Base-by-base conservation (phyloP, 2,797 vertebrate species). In the Lepus oiostolus region DNA sequence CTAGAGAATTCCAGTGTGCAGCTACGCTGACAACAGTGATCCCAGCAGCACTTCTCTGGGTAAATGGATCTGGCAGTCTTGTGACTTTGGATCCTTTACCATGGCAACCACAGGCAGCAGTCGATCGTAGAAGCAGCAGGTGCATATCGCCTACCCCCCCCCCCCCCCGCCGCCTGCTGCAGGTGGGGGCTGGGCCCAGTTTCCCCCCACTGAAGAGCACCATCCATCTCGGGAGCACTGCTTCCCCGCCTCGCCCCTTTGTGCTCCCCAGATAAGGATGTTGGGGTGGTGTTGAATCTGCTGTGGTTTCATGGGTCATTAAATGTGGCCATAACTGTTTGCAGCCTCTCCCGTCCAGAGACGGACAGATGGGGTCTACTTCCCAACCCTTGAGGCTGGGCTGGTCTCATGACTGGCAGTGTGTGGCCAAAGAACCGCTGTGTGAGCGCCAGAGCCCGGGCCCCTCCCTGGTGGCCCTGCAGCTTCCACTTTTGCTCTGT, bases 291-390 rank as follows among this genome's bases (percentile, higher is more conserved):
- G 77, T 12, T n/a, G 30, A 60, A 22, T 90, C 70, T 63, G 63
- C 52, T 81, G 89, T 76, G 82, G 38, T 88, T 74, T 50, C 77
- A 89, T 6, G 83, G 87, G 70, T 71, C 68, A 47, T 16, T n/a
- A 16, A 35, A 26, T 35, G 75, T 71, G 85, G 88, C 85, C 79
- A 21, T 6, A 58, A 50, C 14, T 63, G 42, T 91, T 42, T 54
- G 84, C 4, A 68, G 87, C 32, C 3, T 10, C 63, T 85, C n/a
- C 68, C 62, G 21, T 14, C 24, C 22, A 71, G 75, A 62, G 24
- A 60, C 3, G 14, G n/a, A 19, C 17, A 58, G 54, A 58, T 42
- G 42, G 42, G 42, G 5, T 71, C 76, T 12, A 93, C 87, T 95
- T 94, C 92, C 54, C 68, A 81, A n/a, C 13, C 63, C 7, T 63